phyloP scores from a whole-genome alignment of 2,797 vertebrate genomes.

The Potorous gilbertii region DNA sequence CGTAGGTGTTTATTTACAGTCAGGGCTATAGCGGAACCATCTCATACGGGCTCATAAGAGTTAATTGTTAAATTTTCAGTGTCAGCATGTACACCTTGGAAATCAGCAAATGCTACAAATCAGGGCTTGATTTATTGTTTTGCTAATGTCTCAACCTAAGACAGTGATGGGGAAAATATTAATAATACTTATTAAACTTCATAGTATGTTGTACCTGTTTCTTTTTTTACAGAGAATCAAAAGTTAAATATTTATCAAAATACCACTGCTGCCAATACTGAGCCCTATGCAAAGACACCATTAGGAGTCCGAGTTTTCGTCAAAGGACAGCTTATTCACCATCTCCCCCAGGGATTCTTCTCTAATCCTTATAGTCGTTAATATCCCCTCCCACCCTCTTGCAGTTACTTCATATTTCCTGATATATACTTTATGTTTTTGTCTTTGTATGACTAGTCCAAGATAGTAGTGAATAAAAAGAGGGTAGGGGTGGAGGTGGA shows the following conservation, averaged over 20 bases:
- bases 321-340: no score
- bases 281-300: not conserved
- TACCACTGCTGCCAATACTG: not conserved
- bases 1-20: not conserved
- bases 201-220: no score
- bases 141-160: no score
- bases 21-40: no score
- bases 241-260: not conserved
- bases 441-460: not conserved
- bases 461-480: not conserved
- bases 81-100: no score
- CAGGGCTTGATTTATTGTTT: no score
- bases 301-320: not conserved
- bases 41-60: no score
- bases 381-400: not conserved
- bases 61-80: no score
- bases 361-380: not conserved
- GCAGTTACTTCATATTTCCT: not conserved
- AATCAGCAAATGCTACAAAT: no score
- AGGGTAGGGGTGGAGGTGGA: not conserved
- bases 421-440: not conserved
- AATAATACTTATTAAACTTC: no score
- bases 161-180: no score
- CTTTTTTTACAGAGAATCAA: not conserved
- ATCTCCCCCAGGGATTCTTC: not conserved